Conservation (phyloP, 2,113 vertebrate genomes). For the Laterallus jamaicensis region DNA sequence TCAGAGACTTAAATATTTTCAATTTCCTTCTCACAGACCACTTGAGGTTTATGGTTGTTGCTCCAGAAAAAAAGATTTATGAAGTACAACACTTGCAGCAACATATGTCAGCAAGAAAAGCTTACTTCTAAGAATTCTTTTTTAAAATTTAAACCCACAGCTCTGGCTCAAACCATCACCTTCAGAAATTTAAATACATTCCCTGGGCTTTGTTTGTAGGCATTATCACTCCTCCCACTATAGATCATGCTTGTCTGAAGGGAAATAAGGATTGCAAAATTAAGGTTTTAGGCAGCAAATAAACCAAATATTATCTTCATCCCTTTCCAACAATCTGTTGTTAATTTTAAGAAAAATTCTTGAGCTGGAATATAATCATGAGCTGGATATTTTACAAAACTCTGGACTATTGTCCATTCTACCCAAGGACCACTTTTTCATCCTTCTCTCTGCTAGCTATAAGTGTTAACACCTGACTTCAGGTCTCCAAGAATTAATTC, state of each 20-base stretch:
- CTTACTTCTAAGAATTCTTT: neutral
- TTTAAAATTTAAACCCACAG: constrained; percentile 13
- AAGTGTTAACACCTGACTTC: neutral
- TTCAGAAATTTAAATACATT: neutral
- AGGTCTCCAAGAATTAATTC: neutral
- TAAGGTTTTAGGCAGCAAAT: neutral
- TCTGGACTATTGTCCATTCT: neutral
- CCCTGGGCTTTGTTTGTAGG: neutral
- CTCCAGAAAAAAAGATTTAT: neutral
- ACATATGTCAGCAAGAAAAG: neutral
- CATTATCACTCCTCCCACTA: neutral
- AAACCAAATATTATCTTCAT: neutral
- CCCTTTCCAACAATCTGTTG: neutral
- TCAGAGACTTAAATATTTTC: constrained; percentile 11
- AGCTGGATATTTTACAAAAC: neutral
- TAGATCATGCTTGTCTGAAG: neutral
- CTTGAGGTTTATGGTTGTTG: constrained; percentile 11
- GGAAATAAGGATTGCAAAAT: neutral
- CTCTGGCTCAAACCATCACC: neutral
- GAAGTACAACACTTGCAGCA: neutral
- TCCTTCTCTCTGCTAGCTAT: neutral
- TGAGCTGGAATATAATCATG: neutral
- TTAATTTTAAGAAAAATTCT: neutral
- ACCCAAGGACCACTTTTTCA: neutral
- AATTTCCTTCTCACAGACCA: constrained; percentile 8